A percentile compares a stretch with the other conserved stretches of the same genome.
phyloP scores from a whole-genome alignment of 2,888 invertebrate genomes.

The Amphipoea lucens region DNA sequence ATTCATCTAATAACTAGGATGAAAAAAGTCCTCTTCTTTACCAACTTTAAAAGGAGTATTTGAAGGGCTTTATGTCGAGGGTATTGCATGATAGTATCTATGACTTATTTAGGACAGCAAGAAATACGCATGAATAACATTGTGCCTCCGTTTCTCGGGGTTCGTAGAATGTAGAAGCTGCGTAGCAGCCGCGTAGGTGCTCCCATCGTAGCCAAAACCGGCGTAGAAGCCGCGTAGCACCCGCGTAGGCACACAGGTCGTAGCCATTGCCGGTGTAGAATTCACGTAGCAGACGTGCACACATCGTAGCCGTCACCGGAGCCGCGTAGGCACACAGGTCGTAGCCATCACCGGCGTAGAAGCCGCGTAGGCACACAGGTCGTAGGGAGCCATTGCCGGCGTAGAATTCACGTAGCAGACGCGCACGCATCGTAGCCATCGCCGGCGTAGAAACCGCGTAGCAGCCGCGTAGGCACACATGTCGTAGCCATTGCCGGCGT shows the following conservation, averaged over 20 bases:
- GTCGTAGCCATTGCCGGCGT: not conserved
- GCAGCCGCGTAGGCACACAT: not conserved
- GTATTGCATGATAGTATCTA: not conserved
- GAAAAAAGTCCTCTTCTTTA: not conserved
- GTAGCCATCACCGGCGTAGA: not conserved
- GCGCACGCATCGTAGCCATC: not conserved
- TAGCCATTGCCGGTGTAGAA: not conserved
- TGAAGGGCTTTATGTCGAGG: not conserved
- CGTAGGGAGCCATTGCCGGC: not conserved
- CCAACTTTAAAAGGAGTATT: not conserved
- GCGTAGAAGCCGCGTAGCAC: not conserved
- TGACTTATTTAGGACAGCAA: too few species aligned
- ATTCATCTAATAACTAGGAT: not conserved
- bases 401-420: not conserved
- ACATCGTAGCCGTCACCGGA: not conserved
- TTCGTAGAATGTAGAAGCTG: not conserved
- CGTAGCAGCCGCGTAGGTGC: not conserved
- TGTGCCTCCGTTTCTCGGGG: not conserved
- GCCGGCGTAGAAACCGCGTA: not conserved
- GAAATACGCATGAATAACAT: not conserved
- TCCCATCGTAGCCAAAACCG: not conserved
- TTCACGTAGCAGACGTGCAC: not conserved
- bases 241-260: not conserved
- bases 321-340: not conserved
- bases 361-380: not conserved